These are phyloP conservation scores for Leptinotarsa lineolata DNA, from an alignment of 1,140 invertebrate species.

Conservation along the genomic window DNA sequence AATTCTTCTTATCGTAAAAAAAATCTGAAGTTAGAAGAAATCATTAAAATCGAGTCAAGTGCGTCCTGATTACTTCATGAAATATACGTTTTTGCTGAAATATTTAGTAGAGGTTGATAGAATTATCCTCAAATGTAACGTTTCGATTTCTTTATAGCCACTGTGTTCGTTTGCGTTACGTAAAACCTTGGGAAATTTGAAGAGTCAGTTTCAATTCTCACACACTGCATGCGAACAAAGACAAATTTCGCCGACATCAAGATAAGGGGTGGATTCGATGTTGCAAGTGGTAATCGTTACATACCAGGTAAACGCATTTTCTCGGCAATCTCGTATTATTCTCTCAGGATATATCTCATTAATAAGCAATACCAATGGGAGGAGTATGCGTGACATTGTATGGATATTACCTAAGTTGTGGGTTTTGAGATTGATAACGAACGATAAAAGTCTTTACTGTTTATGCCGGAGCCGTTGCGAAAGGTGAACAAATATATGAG, in stretches of 20 bases:
- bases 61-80: no score
- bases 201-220: background rate
- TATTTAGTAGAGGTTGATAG: no score
- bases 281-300: constrained; percentile 36
- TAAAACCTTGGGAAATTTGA: background rate
- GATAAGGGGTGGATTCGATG: background rate
- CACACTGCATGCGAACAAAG: constrained; percentile 1
- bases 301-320: constrained; percentile 40
- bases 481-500: constrained; percentile 38
- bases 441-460: constrained; percentile 42
- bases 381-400: constrained; percentile 48
- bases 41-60: no score
- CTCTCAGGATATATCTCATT: constrained; percentile 42
- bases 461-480: constrained; percentile 32
- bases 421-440: constrained; percentile 43
- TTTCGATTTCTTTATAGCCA: no score
- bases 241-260: background rate
- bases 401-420: constrained; percentile 44
- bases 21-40: no score
- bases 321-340: constrained; percentile 32
- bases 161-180: background rate
- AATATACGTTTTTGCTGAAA: no score
- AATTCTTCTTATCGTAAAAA: no score
- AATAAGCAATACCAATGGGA: constrained; percentile 47
- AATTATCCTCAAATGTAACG: no score